Conservation (phyloP, 2,113 vertebrate species). For the Sturnira hondurensis region DNA sequence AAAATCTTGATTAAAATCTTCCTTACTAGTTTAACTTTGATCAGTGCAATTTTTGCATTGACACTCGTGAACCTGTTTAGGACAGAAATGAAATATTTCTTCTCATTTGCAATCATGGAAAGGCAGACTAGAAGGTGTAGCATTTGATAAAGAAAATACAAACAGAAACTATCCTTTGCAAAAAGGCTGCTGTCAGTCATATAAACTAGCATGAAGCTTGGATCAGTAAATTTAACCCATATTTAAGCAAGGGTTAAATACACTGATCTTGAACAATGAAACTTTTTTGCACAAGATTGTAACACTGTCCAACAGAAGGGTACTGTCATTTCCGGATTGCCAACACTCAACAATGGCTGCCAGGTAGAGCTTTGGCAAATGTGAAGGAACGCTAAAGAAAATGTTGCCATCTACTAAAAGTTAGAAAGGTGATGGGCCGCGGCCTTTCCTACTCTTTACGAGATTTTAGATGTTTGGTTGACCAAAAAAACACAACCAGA, state of each 20-base stretch:
- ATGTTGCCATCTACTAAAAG: not conserved
- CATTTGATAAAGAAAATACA: not conserved
- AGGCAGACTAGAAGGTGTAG: not conserved
- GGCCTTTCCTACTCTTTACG: not conserved
- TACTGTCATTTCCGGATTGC: not conserved
- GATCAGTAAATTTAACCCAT: too few relatives aligned
- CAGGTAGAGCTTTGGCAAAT: not conserved
- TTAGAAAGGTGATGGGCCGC: not conserved
- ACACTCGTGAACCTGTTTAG: not conserved
- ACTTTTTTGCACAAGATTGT: not conserved
- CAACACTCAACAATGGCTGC: not conserved
- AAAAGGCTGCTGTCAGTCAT: not conserved
- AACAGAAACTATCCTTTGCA: slow-evolving; percentile 15
- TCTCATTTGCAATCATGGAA: not conserved
- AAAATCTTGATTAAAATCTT: not conserved
- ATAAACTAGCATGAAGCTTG: not conserved
- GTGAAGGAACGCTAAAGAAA: not conserved
- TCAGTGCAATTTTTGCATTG: not conserved
- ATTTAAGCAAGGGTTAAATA: slow-evolving; percentile 6
- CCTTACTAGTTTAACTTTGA: not conserved
- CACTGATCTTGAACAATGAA: not conserved
- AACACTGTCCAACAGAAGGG: not conserved
- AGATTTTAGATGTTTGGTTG: not conserved
- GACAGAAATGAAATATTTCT: not conserved
- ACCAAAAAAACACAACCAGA: slow-evolving; percentile 11